Base-by-base conservation (phyloP, 2,113 vertebrate species). In the Cisticola juncidis region DNA sequence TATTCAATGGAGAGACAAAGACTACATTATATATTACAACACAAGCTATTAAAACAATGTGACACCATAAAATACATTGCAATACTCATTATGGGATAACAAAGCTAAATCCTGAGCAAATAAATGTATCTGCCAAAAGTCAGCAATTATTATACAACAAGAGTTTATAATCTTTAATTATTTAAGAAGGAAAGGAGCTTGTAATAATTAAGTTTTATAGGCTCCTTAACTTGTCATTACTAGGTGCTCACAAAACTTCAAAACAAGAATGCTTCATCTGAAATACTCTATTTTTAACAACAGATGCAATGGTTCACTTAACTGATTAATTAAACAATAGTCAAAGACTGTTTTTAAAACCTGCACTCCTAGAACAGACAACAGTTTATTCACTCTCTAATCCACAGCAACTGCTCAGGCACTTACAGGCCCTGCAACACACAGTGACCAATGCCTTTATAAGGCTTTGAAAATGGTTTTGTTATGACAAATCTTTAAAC, bases 131-230 rank as follows among this genome's bases (percentile, higher is more conserved):
- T 94, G 86, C 72, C 94, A 95, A 93, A 92, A 94, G 88, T 79
- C 66, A 73, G 65, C 38, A 96, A 83, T 81, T 96, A 84, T 74
- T 92, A 72, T 40, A 56, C 40, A 77, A 85, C 47, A 79, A 69
- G 73, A 90, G 64, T 89, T 97, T 85, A 84, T 65, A 92, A 88
- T 88, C 82, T 95, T 96, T 77, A 96, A 95, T 95, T 96, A 96
- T 91, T 95, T 86, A 96, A 93, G 81, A 88, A 81, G 61, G 35
- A 97, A 94, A 92, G 45, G 91, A 96, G 36, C 66, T 90, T 84
- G 71, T 76, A 95, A 95, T 92, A 92, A 95, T 95, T 89, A 85
- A 90, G 57, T 91, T 95, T 92, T 88, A 90, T 78, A 86, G 50
- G 21, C 42, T 90, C 25, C 60, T 90, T 74, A 86, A 89, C 86